phyloP scores from a whole-genome alignment of 1,140 invertebrate species.

The Brachionus paranguensis region DNA sequence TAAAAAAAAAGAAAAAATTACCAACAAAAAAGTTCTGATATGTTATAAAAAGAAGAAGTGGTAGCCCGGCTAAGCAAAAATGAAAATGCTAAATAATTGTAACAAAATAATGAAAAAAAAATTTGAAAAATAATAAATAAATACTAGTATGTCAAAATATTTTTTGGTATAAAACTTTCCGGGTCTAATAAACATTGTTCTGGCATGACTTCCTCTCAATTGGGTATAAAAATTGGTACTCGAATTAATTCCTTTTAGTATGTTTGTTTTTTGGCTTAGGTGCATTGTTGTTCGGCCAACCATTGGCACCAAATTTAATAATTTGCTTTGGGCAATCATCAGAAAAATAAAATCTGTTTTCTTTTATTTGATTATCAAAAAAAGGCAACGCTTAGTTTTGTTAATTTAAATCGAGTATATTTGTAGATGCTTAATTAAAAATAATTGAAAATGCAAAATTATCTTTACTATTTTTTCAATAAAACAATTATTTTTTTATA shows the following conservation, averaged over 20 bases:
- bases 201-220: constrained; percentile 1
- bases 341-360: not conserved
- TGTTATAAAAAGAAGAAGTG: constrained; percentile 10
- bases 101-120: not conserved
- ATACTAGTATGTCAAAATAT: constrained; percentile 31
- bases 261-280: not conserved
- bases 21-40: constrained; percentile 33
- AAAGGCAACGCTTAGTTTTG: not conserved
- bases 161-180: constrained; percentile 39
- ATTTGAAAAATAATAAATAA: not conserved
- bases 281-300: not conserved
- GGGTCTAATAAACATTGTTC: constrained; percentile 35
- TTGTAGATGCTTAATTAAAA: not conserved
- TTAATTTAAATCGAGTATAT: not conserved
- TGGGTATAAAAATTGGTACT: not conserved
- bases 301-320: not conserved
- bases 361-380: not conserved
- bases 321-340: not conserved
- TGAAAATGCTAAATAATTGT: constrained; percentile 21
- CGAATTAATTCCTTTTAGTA: not conserved
- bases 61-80: not conserved
- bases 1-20: not conserved
- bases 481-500: no score
- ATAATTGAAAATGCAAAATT: not conserved
- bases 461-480: not conserved